Base-by-base conservation (phyloP, 2,888 invertebrate species). In the Nemotelus pantherinus region DNA sequence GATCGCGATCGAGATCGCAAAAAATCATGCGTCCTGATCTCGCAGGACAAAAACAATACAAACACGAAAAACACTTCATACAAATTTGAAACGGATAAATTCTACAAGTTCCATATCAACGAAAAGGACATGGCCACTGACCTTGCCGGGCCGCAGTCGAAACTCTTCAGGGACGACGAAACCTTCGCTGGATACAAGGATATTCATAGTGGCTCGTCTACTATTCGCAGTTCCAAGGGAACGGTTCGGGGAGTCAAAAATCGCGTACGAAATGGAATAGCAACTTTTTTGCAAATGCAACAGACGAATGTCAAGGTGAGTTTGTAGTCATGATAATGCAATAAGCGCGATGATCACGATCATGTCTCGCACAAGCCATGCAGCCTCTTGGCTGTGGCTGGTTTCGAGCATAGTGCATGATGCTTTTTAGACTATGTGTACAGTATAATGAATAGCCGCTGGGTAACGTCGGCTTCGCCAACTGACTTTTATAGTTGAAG, bases 181-280 rank as follows among this genome's bases (percentile, higher is more conserved):
- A 92, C 90, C 81, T 95, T 95, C 84, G 95, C 94, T 7, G 95
- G 95, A 7, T 92, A 92, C 81, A 93, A 92, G 88, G 94, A 94
- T 88, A 89, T 91, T 81, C 90, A 91, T 80, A 90, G 90, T 82
- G 89, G 90, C 79, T 91, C 92, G 58, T 92, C 94, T 76, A 94
- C 95, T 77, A 97, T 98, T 84, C 90, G 94, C 81, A 97, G 97
- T 88, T 93, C 94, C 76, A 95, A 95, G 85, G 97, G 97, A 68
- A 97, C 97, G 9, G 94, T 98, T 82, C 92, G 97, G 67, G 97
- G 97, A 79, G 95, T 97, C 80, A 96, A 95, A 88, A 97, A 98
- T 89, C 91, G 97, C 82, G 97, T 98, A 77, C 90, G 97, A 81
- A 96, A 96, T 80, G 97, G 97, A 80, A 97, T 98, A 83, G 96